These are phyloP conservation scores for Choloepus didactylus DNA, from an alignment of 2,797 vertebrate genomes.

Conservation along the genomic window DNA sequence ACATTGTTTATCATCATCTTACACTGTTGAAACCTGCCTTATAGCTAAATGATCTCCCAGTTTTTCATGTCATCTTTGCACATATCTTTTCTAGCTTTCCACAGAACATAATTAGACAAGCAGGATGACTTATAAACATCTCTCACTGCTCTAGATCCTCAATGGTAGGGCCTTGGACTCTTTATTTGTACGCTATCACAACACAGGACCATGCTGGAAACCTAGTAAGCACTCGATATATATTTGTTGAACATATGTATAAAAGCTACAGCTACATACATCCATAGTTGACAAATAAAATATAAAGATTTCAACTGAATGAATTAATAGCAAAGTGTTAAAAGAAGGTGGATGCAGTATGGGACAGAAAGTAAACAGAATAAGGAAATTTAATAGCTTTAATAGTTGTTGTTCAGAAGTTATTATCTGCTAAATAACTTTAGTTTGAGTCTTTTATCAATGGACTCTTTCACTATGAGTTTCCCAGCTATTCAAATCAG, in stretches of 20 bases:
- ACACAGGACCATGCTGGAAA: background rate
- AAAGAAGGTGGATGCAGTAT: background rate
- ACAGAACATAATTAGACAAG: background rate
- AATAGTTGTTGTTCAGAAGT: background rate
- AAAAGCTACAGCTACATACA: background rate
- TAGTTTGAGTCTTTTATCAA: background rate
- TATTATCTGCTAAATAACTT: background rate
- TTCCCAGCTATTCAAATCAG: background rate
- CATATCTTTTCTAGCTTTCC: background rate
- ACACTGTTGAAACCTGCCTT: background rate
- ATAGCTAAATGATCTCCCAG: background rate
- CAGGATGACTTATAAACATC: background rate
- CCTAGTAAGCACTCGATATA: background rate
- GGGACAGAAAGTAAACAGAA: background rate
- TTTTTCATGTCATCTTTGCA: background rate
- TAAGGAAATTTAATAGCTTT: background rate
- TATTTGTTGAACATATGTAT: background rate
- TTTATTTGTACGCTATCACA: background rate
- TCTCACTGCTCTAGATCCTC: background rate
- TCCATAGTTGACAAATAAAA: background rate
- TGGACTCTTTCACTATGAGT: background rate
- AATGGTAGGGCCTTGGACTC: background rate
- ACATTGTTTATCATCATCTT: background rate
- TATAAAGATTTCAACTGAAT: background rate
- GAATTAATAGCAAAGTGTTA: background rate